These are phyloP conservation scores for Lycaena phlaeas DNA, from an alignment of 2,888 invertebrate species.

Conservation along the genomic window DNA sequence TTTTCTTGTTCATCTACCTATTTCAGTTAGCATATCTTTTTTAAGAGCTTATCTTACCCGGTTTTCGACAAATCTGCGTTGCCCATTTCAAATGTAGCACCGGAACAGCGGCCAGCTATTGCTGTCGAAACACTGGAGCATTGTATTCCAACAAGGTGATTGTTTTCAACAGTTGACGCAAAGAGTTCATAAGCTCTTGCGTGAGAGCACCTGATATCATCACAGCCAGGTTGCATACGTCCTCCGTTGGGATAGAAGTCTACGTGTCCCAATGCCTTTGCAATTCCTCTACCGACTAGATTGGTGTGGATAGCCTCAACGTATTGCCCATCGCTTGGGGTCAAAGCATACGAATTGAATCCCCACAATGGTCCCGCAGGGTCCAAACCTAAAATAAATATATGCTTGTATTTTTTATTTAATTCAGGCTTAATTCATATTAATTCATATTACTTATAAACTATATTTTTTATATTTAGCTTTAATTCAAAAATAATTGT, in stretches of 20 bases:
- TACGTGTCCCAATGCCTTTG: constrained; percentile 24
- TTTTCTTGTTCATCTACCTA: too few species aligned
- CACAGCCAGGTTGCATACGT: constrained; percentile 30
- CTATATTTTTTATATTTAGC: too few species aligned
- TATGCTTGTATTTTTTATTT: too few species aligned
- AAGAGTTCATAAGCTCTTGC: constrained; percentile 24
- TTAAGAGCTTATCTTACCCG: constrained; percentile 26
- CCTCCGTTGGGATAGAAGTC: constrained; percentile 37
- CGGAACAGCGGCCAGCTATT: constrained; percentile 21
- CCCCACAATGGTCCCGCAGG: constrained; percentile 24
- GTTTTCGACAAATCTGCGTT: constrained; percentile 23
- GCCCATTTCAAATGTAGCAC: constrained; percentile 24
- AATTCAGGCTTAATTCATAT: too few species aligned
- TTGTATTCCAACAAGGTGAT: constrained; percentile 25
- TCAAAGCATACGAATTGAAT: constrained; percentile 21
- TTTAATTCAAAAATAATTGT: too few species aligned
- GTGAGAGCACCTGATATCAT: constrained; percentile 26
- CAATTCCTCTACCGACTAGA: constrained; percentile 27
- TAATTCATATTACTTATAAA: too few species aligned
- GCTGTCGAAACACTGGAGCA: constrained; percentile 25
- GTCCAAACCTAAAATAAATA: constrained; percentile 11
- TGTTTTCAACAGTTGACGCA: constrained; percentile 25
- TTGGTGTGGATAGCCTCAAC: constrained; percentile 35
- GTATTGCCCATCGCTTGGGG: constrained; percentile 23
- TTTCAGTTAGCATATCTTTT: too few species aligned